These are phyloP conservation scores for Wiebesia pumilae DNA, from an alignment of 1,140 invertebrate species.

Conservation along the genomic window DNA sequence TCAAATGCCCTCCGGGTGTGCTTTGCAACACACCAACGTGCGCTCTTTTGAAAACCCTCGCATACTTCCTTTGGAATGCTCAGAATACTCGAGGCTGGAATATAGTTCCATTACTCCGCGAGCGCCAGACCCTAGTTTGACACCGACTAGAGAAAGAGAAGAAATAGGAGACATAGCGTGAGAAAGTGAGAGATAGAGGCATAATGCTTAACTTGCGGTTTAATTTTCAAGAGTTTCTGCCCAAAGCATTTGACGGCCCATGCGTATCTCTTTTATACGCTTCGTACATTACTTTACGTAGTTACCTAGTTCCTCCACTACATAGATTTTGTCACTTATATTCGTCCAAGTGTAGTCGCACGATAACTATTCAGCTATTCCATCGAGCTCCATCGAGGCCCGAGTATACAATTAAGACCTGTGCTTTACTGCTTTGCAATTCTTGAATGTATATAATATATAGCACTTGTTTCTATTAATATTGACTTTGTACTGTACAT, in stretches of 20 bases:
- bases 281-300: constrained; percentile 8
- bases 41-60: constrained; percentile 53
- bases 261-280: background rate
- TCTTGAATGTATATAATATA: too few relatives aligned
- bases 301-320: background rate
- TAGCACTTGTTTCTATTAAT: too few relatives aligned
- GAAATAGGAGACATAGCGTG: background rate
- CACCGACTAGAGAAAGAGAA: background rate
- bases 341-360: background rate
- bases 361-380: background rate
- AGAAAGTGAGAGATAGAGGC: background rate
- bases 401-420: background rate
- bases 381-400: background rate
- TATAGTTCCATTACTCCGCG: constrained; percentile 49
- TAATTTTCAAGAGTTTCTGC: constrained; percentile 52
- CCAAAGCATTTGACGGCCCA: constrained; percentile 26
- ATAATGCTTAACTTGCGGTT: constrained; percentile 49
- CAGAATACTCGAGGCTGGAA: constrained; percentile 48
- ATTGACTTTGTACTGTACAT: too few relatives aligned
- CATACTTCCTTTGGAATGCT: constrained; percentile 56
- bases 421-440: too few relatives aligned
- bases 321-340: background rate
- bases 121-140: background rate
- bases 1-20: constrained; percentile 50
- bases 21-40: constrained; percentile 44